Conservation (phyloP, 2,797 vertebrate genomes). For the Gambusia yucatana region DNA sequence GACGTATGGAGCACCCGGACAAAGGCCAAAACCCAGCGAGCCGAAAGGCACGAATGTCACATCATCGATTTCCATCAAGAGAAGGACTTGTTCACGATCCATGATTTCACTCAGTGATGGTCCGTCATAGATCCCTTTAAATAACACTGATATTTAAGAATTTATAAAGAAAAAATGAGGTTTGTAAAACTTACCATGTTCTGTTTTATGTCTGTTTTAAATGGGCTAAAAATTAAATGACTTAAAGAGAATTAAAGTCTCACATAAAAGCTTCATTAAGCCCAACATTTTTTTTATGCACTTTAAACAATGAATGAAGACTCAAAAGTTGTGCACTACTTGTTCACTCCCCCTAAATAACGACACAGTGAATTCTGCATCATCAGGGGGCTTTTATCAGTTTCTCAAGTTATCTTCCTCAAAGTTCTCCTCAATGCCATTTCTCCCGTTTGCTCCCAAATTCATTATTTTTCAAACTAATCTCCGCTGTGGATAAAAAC, state of each 20-base stretch:
- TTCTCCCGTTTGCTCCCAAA: slow-evolving; percentile 73
- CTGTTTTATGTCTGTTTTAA: background rate
- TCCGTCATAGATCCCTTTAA: background rate
- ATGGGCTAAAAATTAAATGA: background rate
- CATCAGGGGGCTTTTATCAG: slow-evolving; percentile 70
- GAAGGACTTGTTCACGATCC: background rate
- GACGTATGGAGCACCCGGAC: background rate
- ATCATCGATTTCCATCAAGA: background rate
- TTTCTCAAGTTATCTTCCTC: slow-evolving; percentile 72
- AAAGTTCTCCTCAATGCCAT: slow-evolving; percentile 74
- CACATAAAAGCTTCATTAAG: background rate
- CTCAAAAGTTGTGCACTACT: slow-evolving; percentile 15
- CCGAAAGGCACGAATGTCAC: background rate
- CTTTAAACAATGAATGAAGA: slow-evolving; percentile 18
- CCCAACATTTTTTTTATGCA: background rate
- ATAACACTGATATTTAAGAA: background rate
- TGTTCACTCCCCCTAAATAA: slow-evolving; percentile 59
- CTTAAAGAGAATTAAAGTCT: background rate
- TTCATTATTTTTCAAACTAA: slow-evolving; percentile 80
- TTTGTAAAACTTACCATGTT: background rate
- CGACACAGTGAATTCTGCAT: slow-evolving; percentile 65
- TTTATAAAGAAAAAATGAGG: background rate
- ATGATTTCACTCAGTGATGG: background rate
- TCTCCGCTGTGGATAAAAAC: slow-evolving; percentile 78
- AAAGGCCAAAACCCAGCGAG: background rate